Base-by-base conservation (phyloP, 2,113 vertebrate genomes). In the Erythrocercus mccallii region DNA sequence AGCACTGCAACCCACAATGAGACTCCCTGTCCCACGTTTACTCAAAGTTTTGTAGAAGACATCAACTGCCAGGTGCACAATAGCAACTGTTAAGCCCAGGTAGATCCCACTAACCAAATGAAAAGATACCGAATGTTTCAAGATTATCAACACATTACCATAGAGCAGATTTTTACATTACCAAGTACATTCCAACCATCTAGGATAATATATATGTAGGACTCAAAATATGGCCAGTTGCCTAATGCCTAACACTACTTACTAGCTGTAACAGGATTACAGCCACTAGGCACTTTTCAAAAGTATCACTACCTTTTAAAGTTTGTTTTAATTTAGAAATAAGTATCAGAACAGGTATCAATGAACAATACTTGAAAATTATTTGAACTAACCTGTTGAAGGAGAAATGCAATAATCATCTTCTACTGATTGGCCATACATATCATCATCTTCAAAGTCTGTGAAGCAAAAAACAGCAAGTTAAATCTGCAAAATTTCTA, bases 341-440 rank as follows among this genome's bases (percentile, higher is more conserved):
- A 94, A 68, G 10, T 64, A 87, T 47, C 6, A 30, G 25, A 88
- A 25, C 30, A 81, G 24, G 23, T 62, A 58, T 71, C 35, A 77
- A 44, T 18, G 38, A 54, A 62, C 47, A 88, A 35, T 10, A 27
- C 10, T 51, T 64, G 23, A 10, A 7, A 86, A 90, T 47, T 24
- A 61, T 42, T 40, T 66, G 85, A 94, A 98, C 98, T 92, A 96
- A 99, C 99, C 99, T 98, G 99, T 99, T 96, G 99, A 99, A 92
- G 99, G 99, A 47, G 99, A 99, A 97, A 99, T 99, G 94, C 99
- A 99, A 95, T 98, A 99, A 95, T 99, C 99, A 97, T 99, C 99
- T 58, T 99, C 99, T 79, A 99, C 99, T 57, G 99, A 99, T 9
- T 99, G 99, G 69, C 99, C 99, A 94, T 99, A 99, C 58, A 99